Percentiles rank a stretch among this genome's conserved stretches.
Evolutionary conservation across 2,888 invertebrate species (phyloP).

Genomic region (Platycheirus albimanus): DNA sequence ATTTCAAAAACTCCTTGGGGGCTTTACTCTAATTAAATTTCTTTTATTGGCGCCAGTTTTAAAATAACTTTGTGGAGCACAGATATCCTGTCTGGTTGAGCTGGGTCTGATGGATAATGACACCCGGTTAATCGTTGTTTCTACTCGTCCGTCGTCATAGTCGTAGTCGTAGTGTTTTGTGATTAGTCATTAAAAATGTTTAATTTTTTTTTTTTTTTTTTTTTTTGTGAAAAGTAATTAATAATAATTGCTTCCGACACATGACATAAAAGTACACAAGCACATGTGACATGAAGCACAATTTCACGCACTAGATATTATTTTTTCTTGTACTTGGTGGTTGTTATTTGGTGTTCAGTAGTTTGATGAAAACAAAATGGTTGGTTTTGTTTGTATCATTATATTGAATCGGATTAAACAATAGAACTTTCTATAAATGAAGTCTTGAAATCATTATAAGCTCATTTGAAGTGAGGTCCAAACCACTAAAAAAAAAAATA

Average conservation of each 20-base stretch:
- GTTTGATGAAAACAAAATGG: neutral
- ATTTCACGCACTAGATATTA: constrained; percentile 32
- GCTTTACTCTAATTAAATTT: constrained; percentile 68
- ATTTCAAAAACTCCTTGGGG: constrained; percentile 28
- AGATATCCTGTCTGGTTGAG: constrained; percentile 61
- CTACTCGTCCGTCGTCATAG: neutral
- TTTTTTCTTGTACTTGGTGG: neutral
- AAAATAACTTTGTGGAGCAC: constrained; percentile 52
- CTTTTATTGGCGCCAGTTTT: constrained; percentile 68
- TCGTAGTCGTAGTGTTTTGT: neutral
- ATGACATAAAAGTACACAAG: constrained; percentile 38
- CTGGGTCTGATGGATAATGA: constrained; percentile 44
- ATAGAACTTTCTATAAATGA: no score
- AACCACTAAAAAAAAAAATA: no score
- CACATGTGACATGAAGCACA: neutral
- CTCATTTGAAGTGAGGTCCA: no score
- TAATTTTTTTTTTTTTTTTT: constrained; percentile 20
- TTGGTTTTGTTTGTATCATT: constrained; percentile 3
- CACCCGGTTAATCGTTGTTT: constrained; percentile 49
- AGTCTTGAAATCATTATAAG: no score
- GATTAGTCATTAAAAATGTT: constrained; percentile 39
- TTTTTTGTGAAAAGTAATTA: constrained; percentile 50
- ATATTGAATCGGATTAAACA: no score
- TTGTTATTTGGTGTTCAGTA: neutral
- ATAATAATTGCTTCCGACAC: constrained; percentile 67